Evolutionary conservation across 2,113 vertebrate genomes (phyloP).

Genomic region (Ptilorrhoa leucosticta): DNA sequence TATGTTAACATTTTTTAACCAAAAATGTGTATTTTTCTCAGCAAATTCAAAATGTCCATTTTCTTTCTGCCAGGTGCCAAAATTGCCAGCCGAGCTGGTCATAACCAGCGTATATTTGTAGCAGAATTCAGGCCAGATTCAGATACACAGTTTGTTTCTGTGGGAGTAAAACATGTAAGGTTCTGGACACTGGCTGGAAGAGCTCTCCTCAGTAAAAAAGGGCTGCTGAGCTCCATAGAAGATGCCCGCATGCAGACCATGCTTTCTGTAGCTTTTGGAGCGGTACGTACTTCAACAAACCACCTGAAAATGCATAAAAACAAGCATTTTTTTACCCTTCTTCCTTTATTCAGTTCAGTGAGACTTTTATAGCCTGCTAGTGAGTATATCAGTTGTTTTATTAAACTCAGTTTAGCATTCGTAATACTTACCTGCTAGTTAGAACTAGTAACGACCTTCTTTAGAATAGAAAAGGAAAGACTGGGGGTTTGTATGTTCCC

Average conservation of each 20-base stretch:
- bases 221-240: constrained; percentile 89
- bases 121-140: constrained; percentile 97
- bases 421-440: background rate
- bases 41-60: background rate
- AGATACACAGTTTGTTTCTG: constrained; percentile 96
- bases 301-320: background rate
- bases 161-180: constrained; percentile 95
- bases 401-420: background rate
- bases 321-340: background rate
- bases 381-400: background rate
- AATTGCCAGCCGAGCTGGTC: constrained; percentile 89
- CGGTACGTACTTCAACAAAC: constrained; percentile 80
- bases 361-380: background rate
- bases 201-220: constrained; percentile 92
- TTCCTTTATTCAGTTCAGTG: background rate
- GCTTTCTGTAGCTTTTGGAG: constrained; percentile 96
- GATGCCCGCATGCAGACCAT: constrained; percentile 96
- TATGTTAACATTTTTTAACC: background rate
- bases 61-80: constrained; percentile 83
- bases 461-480: background rate
- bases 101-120: constrained; percentile 95
- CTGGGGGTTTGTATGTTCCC: background rate
- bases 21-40: background rate
- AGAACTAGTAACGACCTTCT: background rate
- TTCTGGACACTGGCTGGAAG: constrained; percentile 96